A percentile compares a stretch with the other conserved stretches of the same genome.
Conservation (phyloP, 2,113 vertebrate genomes). For the Neoarius graeffei region DNA sequence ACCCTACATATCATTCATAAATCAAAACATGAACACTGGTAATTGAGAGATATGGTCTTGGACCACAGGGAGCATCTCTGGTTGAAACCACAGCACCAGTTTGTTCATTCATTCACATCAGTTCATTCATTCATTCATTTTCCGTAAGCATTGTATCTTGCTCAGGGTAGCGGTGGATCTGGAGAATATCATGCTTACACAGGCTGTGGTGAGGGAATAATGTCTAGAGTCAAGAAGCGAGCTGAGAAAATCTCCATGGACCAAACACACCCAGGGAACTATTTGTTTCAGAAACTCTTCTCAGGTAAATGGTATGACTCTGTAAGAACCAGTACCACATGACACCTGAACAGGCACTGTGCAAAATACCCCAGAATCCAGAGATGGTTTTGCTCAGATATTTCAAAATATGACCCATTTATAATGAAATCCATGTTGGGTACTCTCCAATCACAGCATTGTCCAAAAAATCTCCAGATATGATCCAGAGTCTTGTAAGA, state of each 20-base stretch:
- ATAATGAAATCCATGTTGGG: too few relatives aligned
- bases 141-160: background rate
- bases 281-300: background rate
- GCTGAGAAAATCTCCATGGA: background rate
- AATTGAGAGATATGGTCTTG: constrained; percentile 32
- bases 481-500: too few relatives aligned
- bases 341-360: background rate
- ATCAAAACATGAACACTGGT: constrained; percentile 6
- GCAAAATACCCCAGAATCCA: too few relatives aligned
- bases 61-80: constrained; percentile 5
- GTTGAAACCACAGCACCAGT: constrained; percentile 11
- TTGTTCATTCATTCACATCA: background rate
- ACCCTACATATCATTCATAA: constrained; percentile 16
- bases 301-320: background rate
- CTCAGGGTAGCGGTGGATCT: background rate
- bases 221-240: background rate
- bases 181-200: background rate
- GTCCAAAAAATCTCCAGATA: too few relatives aligned
- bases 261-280: background rate
- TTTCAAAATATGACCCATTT: too few relatives aligned
- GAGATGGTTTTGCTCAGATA: too few relatives aligned
- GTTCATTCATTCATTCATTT: background rate
- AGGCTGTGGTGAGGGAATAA: background rate
- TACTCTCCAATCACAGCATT: too few relatives aligned
- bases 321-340: background rate